Conservation (phyloP, 2,888 invertebrate species). For the Heliconius erato region DNA sequence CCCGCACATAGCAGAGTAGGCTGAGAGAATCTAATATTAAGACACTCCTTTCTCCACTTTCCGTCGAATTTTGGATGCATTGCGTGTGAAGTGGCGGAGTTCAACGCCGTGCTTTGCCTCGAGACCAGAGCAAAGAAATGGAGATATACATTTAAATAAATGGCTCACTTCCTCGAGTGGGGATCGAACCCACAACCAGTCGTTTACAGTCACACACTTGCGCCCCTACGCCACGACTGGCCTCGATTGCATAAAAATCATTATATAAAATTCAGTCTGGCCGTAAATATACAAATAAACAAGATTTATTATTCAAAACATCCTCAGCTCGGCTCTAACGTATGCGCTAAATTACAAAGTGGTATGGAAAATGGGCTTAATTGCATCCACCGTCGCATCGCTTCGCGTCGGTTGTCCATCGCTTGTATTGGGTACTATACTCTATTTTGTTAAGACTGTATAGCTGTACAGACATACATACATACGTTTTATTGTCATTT, state of each 20-base stretch:
- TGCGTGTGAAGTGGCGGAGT: not conserved
- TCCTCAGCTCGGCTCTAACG: not conserved
- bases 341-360: slow-evolving; percentile 1
- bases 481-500: not conserved
- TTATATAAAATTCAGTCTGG: not conserved
- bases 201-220: too few relatives aligned
- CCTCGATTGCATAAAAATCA: not conserved
- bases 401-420: not conserved
- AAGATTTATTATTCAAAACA: slow-evolving; percentile 11
- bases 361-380: not conserved
- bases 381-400: not conserved
- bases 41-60: too few relatives aligned
- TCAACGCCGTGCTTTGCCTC: too few relatives aligned
- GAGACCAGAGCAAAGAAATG: too few relatives aligned
- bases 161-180: too few relatives aligned
- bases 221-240: too few relatives aligned
- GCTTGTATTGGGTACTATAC: not conserved
- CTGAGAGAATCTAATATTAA: too few relatives aligned
- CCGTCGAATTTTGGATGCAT: too few relatives aligned
- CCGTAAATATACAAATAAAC: not conserved
- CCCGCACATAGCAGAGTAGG: too few relatives aligned
- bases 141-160: too few relatives aligned
- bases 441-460: not conserved
- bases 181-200: too few relatives aligned
- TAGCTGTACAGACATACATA: too few relatives aligned